These are phyloP conservation scores for Sphaerophoria taeniata DNA, from an alignment of 2,888 invertebrate species.

Conservation along the genomic window DNA sequence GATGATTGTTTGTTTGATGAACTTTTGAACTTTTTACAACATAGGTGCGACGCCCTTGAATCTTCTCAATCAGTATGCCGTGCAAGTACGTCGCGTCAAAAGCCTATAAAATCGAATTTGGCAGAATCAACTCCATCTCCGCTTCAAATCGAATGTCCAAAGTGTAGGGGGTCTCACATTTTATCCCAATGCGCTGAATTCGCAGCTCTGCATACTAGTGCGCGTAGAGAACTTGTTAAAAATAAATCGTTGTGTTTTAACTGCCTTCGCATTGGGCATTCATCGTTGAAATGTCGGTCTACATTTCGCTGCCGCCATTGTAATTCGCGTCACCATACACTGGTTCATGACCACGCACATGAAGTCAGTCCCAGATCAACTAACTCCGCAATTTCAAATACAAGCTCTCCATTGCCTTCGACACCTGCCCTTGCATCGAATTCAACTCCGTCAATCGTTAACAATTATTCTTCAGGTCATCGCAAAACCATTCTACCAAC, in stretches of 20 bases:
- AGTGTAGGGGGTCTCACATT: background rate
- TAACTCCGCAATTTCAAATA: background rate
- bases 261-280: constrained; percentile 32
- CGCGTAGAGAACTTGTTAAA: constrained; percentile 22
- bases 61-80: constrained; percentile 4
- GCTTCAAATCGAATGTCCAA: constrained; percentile 13
- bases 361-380: background rate
- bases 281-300: constrained; percentile 28
- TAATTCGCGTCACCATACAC: constrained; percentile 35
- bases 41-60: constrained; percentile 52
- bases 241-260: constrained; percentile 33
- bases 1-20: constrained; percentile 41
- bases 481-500: constrained; percentile 32
- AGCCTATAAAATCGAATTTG: constrained; percentile 6
- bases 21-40: constrained; percentile 39
- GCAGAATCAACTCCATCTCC: background rate
- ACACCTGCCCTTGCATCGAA: background rate
- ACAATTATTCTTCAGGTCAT: constrained; percentile 32
- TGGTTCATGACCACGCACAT: constrained; percentile 11
- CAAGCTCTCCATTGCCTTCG: background rate
- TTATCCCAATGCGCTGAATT: constrained; percentile 23
- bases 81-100: background rate
- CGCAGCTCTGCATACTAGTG: background rate
- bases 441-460: background rate
- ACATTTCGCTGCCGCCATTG: constrained; percentile 26